Conservation (phyloP, 2,113 vertebrate genomes). For the Pseudorectes ferrugineus region DNA sequence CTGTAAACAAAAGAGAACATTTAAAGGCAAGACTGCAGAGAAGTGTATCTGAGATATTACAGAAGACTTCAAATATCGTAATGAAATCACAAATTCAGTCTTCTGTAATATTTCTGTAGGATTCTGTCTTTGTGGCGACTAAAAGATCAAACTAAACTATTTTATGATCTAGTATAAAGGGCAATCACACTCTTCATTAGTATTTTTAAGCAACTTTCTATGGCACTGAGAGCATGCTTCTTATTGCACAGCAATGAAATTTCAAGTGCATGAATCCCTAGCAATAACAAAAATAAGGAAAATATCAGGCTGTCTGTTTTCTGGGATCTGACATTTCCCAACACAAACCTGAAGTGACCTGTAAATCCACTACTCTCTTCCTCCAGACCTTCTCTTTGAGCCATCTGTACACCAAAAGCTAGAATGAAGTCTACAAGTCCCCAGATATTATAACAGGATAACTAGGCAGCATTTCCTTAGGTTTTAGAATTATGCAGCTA, state of each 20-base stretch:
- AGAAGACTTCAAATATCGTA: neutral
- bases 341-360: neutral
- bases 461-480: neutral
- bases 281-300: neutral
- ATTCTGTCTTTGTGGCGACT: neutral
- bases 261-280: neutral
- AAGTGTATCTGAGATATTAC: neutral
- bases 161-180: neutral
- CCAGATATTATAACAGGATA: neutral
- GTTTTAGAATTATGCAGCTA: neutral
- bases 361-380: neutral
- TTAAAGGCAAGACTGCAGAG: neutral
- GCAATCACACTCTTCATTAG: neutral
- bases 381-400: neutral
- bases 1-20: neutral
- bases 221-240: neutral
- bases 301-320: neutral
- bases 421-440: neutral
- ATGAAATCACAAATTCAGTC: neutral
- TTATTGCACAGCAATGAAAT: neutral
- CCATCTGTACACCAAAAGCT: neutral
- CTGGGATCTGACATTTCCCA: neutral
- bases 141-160: neutral
- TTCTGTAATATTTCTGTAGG: neutral
- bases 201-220: neutral